Conservation (phyloP, 2,797 vertebrate genomes). For the Otolemur crassicaudatus region DNA sequence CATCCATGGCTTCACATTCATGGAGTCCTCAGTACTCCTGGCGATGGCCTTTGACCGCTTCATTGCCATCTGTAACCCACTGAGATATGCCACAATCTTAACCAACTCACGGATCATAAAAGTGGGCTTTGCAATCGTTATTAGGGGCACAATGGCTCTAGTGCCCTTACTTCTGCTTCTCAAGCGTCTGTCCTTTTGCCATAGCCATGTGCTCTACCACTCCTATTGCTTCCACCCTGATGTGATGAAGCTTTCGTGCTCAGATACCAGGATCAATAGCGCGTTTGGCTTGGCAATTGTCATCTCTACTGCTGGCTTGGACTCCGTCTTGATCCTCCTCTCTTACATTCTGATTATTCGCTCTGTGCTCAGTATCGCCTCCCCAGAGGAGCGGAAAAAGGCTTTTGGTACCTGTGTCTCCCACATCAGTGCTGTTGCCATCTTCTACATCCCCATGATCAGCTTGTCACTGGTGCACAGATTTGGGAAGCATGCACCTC, state of each 20-base stretch:
- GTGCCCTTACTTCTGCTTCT: slow-evolving; percentile 64
- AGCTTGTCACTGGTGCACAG: slow-evolving; percentile 76
- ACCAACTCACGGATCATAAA: slow-evolving; percentile 78
- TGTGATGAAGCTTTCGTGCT: slow-evolving; percentile 86
- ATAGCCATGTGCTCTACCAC: slow-evolving; percentile 74
- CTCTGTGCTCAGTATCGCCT: slow-evolving; percentile 70
- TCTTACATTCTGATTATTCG: slow-evolving; percentile 80
- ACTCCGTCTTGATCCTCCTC: slow-evolving; percentile 55
- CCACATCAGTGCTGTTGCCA: slow-evolving; percentile 76
- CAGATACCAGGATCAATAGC: slow-evolving; percentile 83
- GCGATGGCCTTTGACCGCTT: slow-evolving; percentile 78
- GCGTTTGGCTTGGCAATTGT: slow-evolving; percentile 81
- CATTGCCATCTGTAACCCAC: slow-evolving; percentile 89
- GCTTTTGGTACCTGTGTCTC: slow-evolving; percentile 79
- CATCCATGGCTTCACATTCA: slow-evolving; percentile 76
- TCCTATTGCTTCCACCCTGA: slow-evolving; percentile 88
- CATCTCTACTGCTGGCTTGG: slow-evolving; percentile 80
- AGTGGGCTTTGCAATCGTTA: slow-evolving; percentile 57
- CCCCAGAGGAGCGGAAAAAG: slow-evolving; percentile 64
- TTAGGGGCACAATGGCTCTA: slow-evolving; percentile 65
- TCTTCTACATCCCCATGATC: slow-evolving; percentile 79
- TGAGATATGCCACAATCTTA: slow-evolving; percentile 89
- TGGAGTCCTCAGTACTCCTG: slow-evolving; percentile 78
- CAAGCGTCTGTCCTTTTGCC: slow-evolving; percentile 83
- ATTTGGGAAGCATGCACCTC: slow-evolving; percentile 74